Conservation (phyloP, 92 coral and sea anemone genomes). For the Scolanthus callimorphus region DNA sequence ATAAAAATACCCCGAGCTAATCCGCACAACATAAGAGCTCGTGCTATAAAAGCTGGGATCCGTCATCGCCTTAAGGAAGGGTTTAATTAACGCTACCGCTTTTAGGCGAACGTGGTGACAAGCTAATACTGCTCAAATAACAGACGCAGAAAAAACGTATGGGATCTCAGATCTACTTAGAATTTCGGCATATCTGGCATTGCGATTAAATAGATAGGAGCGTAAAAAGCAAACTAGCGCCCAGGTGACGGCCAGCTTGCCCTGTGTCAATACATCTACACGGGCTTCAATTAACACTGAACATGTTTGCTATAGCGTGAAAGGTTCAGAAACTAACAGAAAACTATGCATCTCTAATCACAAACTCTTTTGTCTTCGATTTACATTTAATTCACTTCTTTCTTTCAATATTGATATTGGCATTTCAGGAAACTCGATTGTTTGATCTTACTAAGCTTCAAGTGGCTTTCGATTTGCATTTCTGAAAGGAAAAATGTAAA, state of each 20-base stretch:
- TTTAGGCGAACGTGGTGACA: slow-evolving; percentile 67
- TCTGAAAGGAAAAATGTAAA: slow-evolving; percentile 93
- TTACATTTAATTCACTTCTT: slow-evolving; percentile 70
- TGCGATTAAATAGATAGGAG: too few species aligned
- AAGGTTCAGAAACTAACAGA: slow-evolving; percentile 51
- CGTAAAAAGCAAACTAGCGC: slow-evolving; percentile 12
- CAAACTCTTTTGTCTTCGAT: slow-evolving; percentile 60
- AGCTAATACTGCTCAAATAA: slow-evolving; percentile 57
- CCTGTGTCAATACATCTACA: slow-evolving; percentile 61
- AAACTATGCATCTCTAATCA: slow-evolving; percentile 47
- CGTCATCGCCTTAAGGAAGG: slow-evolving; percentile 40
- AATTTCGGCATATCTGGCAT: too few species aligned
- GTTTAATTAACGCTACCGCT: slow-evolving; percentile 67
- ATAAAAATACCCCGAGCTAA: slow-evolving; percentile 25
- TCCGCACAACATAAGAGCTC: slow-evolving; percentile 31
- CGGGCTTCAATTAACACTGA: slow-evolving; percentile 50
- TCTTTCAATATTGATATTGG: slow-evolving; percentile 62
- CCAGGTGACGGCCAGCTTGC: slow-evolving; percentile 59
- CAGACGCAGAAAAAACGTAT: slow-evolving; percentile 44
- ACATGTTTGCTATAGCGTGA: slow-evolving; percentile 67
- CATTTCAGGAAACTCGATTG: slow-evolving; percentile 59
- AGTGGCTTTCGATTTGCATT: slow-evolving; percentile 86
- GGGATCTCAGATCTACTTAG: too few species aligned
- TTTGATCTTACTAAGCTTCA: slow-evolving; percentile 69
- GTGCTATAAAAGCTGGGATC: slow-evolving; percentile 38